These are phyloP conservation scores for Tupaia tana DNA, from an alignment of 2,113 vertebrate genomes.

Conservation along the genomic window DNA sequence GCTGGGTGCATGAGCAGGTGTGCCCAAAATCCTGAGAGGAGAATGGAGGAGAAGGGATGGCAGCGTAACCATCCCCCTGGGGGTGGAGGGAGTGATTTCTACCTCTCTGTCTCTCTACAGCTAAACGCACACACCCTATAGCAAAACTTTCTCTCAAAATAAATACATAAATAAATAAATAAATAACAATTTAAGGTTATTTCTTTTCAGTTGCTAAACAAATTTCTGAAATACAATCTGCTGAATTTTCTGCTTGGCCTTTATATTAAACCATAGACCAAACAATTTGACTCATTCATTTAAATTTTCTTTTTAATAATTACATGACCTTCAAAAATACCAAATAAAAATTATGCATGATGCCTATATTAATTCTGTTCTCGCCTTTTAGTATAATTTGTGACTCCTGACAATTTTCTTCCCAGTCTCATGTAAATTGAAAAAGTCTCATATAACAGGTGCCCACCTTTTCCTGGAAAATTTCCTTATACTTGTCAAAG, in stretches of 20 bases:
- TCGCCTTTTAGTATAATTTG: background rate
- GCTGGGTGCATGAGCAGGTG: too few species aligned
- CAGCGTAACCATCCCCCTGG: too few species aligned
- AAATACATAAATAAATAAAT: too few species aligned
- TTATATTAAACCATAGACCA: background rate
- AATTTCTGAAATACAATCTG: background rate
- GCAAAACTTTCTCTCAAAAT: too few species aligned
- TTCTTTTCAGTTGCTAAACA: background rate
- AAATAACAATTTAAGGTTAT: background rate
- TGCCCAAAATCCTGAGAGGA: too few species aligned
- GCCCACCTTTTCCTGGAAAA: background rate
- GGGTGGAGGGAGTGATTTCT: too few species aligned
- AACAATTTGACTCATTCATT: background rate
- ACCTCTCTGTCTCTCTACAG: too few species aligned
- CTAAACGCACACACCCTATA: too few species aligned
- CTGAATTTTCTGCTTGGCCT: background rate
- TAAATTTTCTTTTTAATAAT: slow-evolving; percentile 1
- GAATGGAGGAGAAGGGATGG: too few species aligned
- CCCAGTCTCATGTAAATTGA: background rate
- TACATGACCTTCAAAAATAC: slow-evolving; percentile 17
- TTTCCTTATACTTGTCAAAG: background rate
- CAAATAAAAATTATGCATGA: background rate
- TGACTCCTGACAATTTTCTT: background rate
- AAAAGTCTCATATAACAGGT: background rate
- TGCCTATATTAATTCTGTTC: background rate